A percentile compares a stretch with the other conserved stretches of the same genome.
phyloP scores from a whole-genome alignment of 1,140 invertebrate genomes.

The Bicyclus anynana region DNA sequence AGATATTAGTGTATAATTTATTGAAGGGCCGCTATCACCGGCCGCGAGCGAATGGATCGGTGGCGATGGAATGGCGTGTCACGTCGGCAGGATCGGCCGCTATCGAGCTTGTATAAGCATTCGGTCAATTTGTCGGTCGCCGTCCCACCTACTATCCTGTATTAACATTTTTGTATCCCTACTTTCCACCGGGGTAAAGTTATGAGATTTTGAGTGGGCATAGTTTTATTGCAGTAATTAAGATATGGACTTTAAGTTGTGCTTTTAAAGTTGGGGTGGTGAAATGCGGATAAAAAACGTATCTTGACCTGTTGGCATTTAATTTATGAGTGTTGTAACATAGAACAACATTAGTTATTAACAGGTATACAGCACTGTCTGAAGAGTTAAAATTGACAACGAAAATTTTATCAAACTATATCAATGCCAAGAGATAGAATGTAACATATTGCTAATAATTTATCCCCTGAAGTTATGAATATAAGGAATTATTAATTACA shows the following conservation, averaged over 20 bases:
- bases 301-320: background rate
- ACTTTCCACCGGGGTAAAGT: conserved; percentile 59
- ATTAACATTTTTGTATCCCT: conserved; percentile 52
- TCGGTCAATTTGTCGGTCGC: conserved; percentile 57
- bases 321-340: background rate
- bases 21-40: conserved; percentile 40
- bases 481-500: too few relatives aligned
- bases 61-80: conserved; percentile 15
- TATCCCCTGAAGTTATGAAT: too few relatives aligned
- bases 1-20: conserved; percentile 56
- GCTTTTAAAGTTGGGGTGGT: conserved; percentile 48
- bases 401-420: too few relatives aligned
- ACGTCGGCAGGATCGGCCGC: conserved; percentile 32
- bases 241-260: conserved; percentile 55
- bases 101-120: conserved; percentile 48
- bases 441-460: too few relatives aligned
- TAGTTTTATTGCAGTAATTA: conserved; percentile 70
- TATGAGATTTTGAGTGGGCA: conserved; percentile 61
- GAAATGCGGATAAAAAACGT: conserved; percentile 8
- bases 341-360: background rate
- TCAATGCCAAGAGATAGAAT: too few relatives aligned
- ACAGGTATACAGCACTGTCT: background rate
- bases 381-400: too few relatives aligned
- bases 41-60: conserved; percentile 22
- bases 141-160: conserved; percentile 46